Evolutionary conservation across 2,113 vertebrate genomes (phyloP).

Genomic region (Furnarius figulus): DNA sequence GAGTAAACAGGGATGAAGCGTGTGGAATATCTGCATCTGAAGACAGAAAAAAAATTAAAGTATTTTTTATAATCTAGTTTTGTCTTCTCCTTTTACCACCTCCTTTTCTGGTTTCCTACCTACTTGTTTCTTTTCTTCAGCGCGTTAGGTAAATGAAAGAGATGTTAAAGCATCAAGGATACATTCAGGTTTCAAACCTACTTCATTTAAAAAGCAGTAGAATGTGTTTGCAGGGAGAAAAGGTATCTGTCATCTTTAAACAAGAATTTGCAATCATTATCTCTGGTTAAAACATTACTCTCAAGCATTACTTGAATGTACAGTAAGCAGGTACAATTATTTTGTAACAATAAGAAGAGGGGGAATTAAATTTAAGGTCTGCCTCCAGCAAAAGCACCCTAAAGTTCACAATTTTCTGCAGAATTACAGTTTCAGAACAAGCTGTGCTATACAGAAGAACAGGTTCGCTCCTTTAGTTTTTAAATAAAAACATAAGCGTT

Average conservation of each 20-base stretch:
- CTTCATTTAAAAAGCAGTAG: not conserved
- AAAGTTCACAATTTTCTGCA: not conserved
- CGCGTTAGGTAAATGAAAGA: not conserved
- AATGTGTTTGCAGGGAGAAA: not conserved
- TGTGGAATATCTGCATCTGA: not conserved
- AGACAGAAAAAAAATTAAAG: not conserved
- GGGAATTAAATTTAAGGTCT: not conserved
- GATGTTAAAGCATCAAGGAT: not conserved
- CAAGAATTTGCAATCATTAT: not conserved
- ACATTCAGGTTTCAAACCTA: not conserved
- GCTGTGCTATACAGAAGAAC: not conserved
- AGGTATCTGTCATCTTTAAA: not conserved
- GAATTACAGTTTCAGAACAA: not conserved
- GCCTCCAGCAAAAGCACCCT: not conserved
- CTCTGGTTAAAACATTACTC: not conserved
- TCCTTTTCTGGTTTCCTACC: not conserved
- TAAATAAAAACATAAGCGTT: not conserved
- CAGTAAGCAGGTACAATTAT: not conserved
- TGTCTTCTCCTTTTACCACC: not conserved
- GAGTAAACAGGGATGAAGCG: not conserved
- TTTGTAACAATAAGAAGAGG: not conserved
- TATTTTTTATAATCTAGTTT: not conserved
- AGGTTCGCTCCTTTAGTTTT: not conserved
- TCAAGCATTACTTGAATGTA: not conserved
- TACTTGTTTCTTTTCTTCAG: not conserved